Percentiles rank a stretch among this genome's conserved stretches.
phyloP scores from a whole-genome alignment of 2,113 vertebrate species.

The Felis chaus region DNA sequence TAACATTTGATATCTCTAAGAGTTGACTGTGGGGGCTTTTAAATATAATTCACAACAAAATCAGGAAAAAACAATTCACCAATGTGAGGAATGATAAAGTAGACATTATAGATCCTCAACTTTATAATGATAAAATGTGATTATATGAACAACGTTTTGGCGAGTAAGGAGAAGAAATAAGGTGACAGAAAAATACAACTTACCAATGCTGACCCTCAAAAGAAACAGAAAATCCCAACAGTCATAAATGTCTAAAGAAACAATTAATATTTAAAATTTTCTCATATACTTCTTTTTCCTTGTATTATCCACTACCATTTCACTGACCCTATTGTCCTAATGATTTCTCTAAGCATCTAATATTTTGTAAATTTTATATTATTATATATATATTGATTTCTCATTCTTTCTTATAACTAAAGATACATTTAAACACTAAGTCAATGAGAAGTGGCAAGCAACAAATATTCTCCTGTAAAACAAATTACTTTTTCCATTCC shows the following conservation, averaged over 20 bases:
- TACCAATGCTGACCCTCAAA: background rate
- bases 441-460: background rate
- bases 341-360: background rate
- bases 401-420: background rate
- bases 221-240: background rate
- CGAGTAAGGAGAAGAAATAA: background rate
- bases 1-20: background rate
- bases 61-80: background rate
- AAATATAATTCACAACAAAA: background rate
- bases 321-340: background rate
- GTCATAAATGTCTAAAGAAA: background rate
- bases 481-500: background rate
- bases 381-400: background rate
- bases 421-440: background rate
- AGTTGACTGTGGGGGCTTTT: background rate
- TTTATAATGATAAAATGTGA: background rate
- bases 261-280: background rate
- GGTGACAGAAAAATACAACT: background rate
- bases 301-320: background rate
- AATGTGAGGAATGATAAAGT: background rate
- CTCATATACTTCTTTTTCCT: background rate
- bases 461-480: background rate
- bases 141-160: background rate
- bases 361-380: background rate
- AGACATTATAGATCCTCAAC: background rate